Conservation (phyloP, 1,140 invertebrate genomes). For the Ceratina australensis region DNA sequence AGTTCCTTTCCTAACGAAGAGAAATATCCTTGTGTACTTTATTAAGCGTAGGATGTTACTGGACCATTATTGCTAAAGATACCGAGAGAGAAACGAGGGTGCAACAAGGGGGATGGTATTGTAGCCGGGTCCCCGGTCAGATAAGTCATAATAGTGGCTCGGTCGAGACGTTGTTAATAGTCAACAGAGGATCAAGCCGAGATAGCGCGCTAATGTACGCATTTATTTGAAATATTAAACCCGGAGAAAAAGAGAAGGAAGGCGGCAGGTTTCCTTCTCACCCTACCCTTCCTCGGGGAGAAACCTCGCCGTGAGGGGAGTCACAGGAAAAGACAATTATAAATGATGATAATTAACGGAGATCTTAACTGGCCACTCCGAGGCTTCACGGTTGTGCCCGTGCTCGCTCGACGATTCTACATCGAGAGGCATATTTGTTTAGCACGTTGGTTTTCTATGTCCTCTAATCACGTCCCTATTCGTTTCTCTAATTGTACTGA, state of each 20-base stretch:
- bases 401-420: slow-evolving; percentile 33
- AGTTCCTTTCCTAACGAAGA: no score
- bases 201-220: slow-evolving; percentile 78
- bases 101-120: slow-evolving; percentile 49
- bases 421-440: slow-evolving; percentile 20
- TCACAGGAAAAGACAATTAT: slow-evolving; percentile 71
- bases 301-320: slow-evolving; percentile 33
- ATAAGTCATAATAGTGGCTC: slow-evolving; percentile 76
- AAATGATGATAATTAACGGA: slow-evolving; percentile 76
- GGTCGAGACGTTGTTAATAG: slow-evolving; percentile 73
- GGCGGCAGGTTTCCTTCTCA: slow-evolving; percentile 45
- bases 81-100: slow-evolving; percentile 20
- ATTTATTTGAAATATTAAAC: slow-evolving; percentile 79
- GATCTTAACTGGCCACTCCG: slow-evolving; percentile 74
- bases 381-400: slow-evolving; percentile 63
- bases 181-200: slow-evolving; percentile 75
- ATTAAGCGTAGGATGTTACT: slow-evolving; percentile 36
- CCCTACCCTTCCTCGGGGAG: slow-evolving; percentile 37
- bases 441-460: not conserved
- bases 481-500: not conserved
- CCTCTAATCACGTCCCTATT: not conserved
- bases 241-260: slow-evolving; percentile 57
- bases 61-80: not conserved
- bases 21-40: not conserved
- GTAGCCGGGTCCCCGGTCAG: slow-evolving; percentile 64